These are phyloP conservation scores for Troilus luridus DNA, from an alignment of 2,888 invertebrate species.

Conservation along the genomic window DNA sequence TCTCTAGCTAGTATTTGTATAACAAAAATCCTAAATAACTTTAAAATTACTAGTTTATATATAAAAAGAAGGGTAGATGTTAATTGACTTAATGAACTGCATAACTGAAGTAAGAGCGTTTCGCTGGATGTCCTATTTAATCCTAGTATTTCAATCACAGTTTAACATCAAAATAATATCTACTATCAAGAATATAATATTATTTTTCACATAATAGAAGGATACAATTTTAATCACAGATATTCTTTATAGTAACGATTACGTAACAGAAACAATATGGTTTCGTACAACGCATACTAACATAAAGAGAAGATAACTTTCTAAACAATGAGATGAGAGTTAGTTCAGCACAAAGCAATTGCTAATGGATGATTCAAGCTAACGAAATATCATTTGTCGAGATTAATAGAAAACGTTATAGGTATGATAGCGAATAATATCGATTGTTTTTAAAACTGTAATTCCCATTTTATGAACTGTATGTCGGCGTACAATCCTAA, in stretches of 20 bases:
- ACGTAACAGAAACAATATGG: not conserved
- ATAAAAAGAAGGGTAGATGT: not conserved
- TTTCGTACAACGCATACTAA: not conserved
- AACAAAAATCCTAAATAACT: not conserved
- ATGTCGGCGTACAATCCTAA: too few species aligned
- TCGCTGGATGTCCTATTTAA: not conserved
- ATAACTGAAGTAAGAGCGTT: not conserved
- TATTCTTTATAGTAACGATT: not conserved
- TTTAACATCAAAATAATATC: not conserved
- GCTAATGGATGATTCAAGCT: not conserved
- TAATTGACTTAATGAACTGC: not conserved
- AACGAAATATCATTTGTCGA: not conserved
- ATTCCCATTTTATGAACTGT: too few species aligned
- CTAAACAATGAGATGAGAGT: not conserved
- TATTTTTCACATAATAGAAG: not conserved
- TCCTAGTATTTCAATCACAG: not conserved
- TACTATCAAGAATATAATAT: not conserved
- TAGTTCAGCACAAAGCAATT: not conserved
- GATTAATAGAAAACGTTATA: too few species aligned
- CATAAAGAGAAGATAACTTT: not conserved
- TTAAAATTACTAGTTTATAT: not conserved
- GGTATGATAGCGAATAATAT: too few species aligned
- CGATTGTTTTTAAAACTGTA: too few species aligned
- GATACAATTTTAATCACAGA: not conserved
- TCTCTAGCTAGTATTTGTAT: too few species aligned